Evolutionary conservation across 2,113 vertebrate genomes (phyloP).

Genomic region (Suricata suricatta): DNA sequence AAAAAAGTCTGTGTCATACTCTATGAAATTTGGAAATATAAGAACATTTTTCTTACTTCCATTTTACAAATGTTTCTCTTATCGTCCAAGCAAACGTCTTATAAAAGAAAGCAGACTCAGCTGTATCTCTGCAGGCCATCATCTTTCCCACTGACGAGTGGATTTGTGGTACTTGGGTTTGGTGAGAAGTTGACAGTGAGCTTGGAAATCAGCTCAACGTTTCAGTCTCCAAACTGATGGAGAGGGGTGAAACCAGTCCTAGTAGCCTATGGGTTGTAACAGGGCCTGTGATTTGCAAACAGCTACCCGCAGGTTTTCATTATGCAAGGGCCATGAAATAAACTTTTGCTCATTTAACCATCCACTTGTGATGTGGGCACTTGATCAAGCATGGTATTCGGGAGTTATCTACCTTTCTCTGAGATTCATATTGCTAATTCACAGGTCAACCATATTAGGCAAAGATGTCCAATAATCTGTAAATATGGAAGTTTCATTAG

Average conservation of each 20-base stretch:
- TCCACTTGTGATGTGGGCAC: neutral
- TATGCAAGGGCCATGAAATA: neutral
- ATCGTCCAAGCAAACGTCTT: neutral
- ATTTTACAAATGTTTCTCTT: neutral
- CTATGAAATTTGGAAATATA: neutral
- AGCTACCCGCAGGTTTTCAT: neutral
- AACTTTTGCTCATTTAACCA: neutral
- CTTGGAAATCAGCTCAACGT: neutral
- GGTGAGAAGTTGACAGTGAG: neutral
- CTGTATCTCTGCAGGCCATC: neutral
- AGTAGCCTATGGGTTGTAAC: neutral
- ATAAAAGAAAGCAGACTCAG: neutral
- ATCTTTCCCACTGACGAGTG: neutral
- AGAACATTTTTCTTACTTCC: neutral
- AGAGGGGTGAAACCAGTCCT: neutral
- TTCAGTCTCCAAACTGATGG: neutral
- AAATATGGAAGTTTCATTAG: neutral
- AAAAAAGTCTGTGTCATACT: neutral
- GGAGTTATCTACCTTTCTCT: neutral
- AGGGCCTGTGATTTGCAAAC: neutral
- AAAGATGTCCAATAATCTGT: neutral
- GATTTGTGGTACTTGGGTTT: neutral
- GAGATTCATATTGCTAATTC: neutral
- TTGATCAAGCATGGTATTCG: neutral
- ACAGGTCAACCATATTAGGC: neutral